Evolutionary conservation across 2,113 vertebrate genomes (phyloP), one percentile per base, ranked within the genome.

Genomic region (Hystrix cristata): DNA sequence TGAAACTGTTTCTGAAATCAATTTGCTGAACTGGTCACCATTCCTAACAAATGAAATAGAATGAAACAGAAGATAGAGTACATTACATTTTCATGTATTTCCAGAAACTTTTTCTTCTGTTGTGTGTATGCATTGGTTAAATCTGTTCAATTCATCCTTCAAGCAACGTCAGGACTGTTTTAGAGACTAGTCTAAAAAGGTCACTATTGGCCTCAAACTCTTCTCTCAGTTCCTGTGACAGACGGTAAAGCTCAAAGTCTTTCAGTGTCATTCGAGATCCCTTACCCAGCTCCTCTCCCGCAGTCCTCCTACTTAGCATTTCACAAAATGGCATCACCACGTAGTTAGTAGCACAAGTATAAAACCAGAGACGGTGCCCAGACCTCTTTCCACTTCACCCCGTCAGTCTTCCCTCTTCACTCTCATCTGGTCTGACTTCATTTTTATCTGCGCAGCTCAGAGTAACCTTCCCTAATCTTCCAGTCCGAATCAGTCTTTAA

Each of bases 141-240:
- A 88, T 67, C n/a, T 19, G n/a, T 64, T 86, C 84, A 60, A 34
- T 89, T n/a, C n/a, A 78, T 95, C 55, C 62, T 57, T 92, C 19
- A n/a, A 97, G 78, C 60, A 88, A 74, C 16, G 23, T 13, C 72
- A 78, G 53, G 64, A 55, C 14, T 12, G 86, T 94, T 92, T 31
- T 78, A 76, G 92, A 90, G 13, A 78, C 4, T 59, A 6, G 53
- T 64, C 64, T 48, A 8, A 69, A 90, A 31, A 55, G 46, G 34
- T 48, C 34, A 67, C 62, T 83, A 13, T 67, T 85, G 74, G 18
- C 19, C 31, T 59, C 31, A 91, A 57, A 57, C 11, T 74, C 14
- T 0, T 87, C 59, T 38, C 12, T 15, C 27, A 59, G 60, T 71
- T 88, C 21, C 18, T 34, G 6, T 81, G 76, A 85, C 5, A 83